Percentiles rank a stretch among this genome's conserved stretches.
These are phyloP conservation scores for Baronia brevicornis DNA, from an alignment of 2,888 invertebrate species.

Conservation along the genomic window DNA sequence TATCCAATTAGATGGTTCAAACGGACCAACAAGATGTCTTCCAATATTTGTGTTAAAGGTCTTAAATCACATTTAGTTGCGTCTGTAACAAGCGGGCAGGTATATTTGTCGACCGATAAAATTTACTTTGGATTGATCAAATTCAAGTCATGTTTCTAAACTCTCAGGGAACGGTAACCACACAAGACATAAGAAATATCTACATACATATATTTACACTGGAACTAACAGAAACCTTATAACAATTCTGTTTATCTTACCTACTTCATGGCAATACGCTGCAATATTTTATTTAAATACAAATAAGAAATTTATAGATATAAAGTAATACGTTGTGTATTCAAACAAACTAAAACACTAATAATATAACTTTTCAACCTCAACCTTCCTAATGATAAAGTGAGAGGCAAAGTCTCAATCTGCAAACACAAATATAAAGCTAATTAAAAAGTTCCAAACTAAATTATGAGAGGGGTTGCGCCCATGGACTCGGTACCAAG, in stretches of 20 bases:
- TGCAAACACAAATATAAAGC: slow-evolving; percentile 76
- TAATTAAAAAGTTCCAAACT: slow-evolving; percentile 76
- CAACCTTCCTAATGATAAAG: slow-evolving; percentile 64
- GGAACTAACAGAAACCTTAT: slow-evolving; percentile 11
- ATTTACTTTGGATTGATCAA: slow-evolving; percentile 57
- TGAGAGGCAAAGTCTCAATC: slow-evolving; percentile 68
- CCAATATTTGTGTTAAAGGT: slow-evolving; percentile 66
- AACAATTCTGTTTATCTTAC: too few species aligned
- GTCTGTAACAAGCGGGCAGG: slow-evolving; percentile 60
- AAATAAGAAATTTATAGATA: too few species aligned
- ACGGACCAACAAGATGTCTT: slow-evolving; percentile 51
- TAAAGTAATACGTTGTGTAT: too few species aligned
- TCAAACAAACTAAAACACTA: too few species aligned
- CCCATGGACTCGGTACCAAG: slow-evolving; percentile 66
- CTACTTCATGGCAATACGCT: too few species aligned
- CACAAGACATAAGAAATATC: slow-evolving; percentile 32
- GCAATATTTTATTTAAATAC: too few species aligned
- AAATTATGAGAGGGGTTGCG: slow-evolving; percentile 74
- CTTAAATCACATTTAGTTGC: slow-evolving; percentile 68
- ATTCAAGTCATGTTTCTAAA: slow-evolving; percentile 60
- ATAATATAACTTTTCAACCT: slow-evolving; percentile 65
- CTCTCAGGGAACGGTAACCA: slow-evolving; percentile 41
- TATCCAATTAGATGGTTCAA: slow-evolving; percentile 49
- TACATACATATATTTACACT: slow-evolving; percentile 28
- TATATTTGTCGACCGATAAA: slow-evolving; percentile 58